phyloP scores from a whole-genome alignment of 1,140 invertebrate genomes.

The Drosophila aff. region DNA sequence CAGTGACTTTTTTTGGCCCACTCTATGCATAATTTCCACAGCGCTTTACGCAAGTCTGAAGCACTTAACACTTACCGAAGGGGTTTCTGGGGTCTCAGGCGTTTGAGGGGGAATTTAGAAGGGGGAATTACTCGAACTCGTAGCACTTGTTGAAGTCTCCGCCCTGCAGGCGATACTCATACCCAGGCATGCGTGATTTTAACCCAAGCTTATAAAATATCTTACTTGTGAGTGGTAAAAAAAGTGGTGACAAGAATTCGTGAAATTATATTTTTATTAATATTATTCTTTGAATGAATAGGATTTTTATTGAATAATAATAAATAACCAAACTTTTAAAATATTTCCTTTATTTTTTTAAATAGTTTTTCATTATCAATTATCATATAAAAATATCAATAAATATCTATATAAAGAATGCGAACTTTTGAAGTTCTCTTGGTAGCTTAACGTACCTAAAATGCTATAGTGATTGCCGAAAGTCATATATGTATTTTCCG shows the following conservation, averaged over 20 bases:
- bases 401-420: no score
- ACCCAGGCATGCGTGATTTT: constrained; percentile 43
- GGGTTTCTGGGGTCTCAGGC: constrained; percentile 1
- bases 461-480: neutral
- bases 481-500: neutral
- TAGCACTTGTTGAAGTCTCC: constrained; percentile 36
- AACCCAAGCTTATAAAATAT: neutral
- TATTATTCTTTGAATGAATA: neutral
- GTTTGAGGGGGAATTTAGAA: neutral
- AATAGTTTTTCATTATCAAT: no score
- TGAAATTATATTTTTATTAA: neutral
- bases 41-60: constrained; percentile 36
- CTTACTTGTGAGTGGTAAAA: neutral
- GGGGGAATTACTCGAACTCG: neutral
- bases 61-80: constrained; percentile 42
- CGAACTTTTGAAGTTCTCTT: neutral
- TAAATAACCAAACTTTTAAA: no score
- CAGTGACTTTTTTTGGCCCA: constrained; percentile 21
- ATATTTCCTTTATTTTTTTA: neutral
- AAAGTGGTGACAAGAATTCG: neutral
- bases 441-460: neutral
- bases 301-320: neutral
- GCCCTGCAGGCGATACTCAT: constrained; percentile 43
- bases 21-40: constrained; percentile 37
- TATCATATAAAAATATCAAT: no score